These are phyloP conservation scores for Azorinus chamasolen DNA, from an alignment of 2,888 invertebrate genomes.

Conservation along the genomic window DNA sequence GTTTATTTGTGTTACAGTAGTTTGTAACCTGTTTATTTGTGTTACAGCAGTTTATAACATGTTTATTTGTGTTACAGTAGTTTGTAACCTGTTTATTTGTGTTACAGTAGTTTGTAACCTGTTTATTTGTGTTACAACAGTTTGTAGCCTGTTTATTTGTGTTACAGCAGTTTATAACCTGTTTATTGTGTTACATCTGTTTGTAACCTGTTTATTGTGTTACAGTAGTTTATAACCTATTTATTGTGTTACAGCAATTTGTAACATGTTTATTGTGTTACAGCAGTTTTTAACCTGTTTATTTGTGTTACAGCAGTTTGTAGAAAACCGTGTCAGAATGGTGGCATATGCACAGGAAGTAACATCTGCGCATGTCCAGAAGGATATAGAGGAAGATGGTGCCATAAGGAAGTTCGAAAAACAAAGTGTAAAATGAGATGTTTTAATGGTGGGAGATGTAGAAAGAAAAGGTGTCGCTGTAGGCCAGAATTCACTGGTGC, in stretches of 20 bases:
- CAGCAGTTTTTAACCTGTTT: background rate
- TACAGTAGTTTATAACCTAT: slow-evolving; percentile 93
- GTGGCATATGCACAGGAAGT: slow-evolving; percentile 80
- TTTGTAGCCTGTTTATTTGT: no score
- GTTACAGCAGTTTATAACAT: no score
- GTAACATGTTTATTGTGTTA: no score
- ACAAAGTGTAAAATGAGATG: slow-evolving; percentile 89
- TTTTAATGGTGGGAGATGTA: slow-evolving; percentile 95
- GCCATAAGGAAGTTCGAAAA: slow-evolving; percentile 72
- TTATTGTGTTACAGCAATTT: no score
- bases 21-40: no score
- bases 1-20: no score
- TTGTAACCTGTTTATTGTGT: slow-evolving; percentile 18
- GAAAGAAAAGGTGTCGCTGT: slow-evolving; percentile 95
- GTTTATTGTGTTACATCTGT: no score
- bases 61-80: no score
- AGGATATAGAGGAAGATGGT: slow-evolving; percentile 80
- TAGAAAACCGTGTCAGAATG: slow-evolving; percentile 81
- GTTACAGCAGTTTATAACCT: no score
- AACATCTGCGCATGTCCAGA: slow-evolving; percentile 79
- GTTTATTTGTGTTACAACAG: no score
- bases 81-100: no score
- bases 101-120: no score
- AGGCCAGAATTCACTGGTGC: slow-evolving; percentile 93
- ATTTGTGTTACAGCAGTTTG: slow-evolving; percentile 90